Evolutionary conservation across 2,888 invertebrate species (phyloP).

Genomic region (Cordilura impudica): DNA sequence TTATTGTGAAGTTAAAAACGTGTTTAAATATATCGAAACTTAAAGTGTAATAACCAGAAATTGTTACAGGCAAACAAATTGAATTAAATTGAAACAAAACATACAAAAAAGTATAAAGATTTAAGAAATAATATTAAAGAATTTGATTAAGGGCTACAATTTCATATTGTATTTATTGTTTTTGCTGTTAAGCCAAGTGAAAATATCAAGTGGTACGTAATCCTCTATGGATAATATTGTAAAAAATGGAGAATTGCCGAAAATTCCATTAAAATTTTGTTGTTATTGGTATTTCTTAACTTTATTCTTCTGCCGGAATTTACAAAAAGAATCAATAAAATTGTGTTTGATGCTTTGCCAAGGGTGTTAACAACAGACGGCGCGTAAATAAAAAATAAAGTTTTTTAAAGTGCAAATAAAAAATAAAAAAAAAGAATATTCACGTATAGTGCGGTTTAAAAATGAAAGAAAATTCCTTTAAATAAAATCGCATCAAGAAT

Average conservation of each 20-base stretch:
- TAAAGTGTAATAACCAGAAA: neutral
- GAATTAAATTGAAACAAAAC: neutral
- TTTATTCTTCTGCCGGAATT: slow-evolving; percentile 16
- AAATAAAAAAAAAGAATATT: slow-evolving; percentile 8
- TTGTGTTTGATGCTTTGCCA: slow-evolving; percentile 52
- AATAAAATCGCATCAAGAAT: neutral
- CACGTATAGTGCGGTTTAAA: neutral
- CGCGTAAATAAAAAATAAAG: slow-evolving; percentile 41
- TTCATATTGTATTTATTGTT: neutral
- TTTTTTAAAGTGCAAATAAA: slow-evolving; percentile 22
- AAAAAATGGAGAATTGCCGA: slow-evolving; percentile 24
- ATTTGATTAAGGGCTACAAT: neutral
- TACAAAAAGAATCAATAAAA: slow-evolving; percentile 38
- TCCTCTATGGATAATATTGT: slow-evolving; percentile 12
- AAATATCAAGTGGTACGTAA: slow-evolving; percentile 42
- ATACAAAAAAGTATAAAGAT: neutral
- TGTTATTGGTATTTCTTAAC: slow-evolving; percentile 34
- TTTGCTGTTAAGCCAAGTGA: slow-evolving; percentile 31
- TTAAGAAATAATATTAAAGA: neutral
- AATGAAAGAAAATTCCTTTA: slow-evolving; percentile 1
- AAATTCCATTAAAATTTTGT: slow-evolving; percentile 1
- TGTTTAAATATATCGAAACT: neutral
- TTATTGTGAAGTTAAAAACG: neutral
- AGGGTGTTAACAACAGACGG: slow-evolving; percentile 49
- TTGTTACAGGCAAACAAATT: no score